Evolutionary conservation across 92 coral and sea anemone genomes (phyloP).

Genomic region (Galaxea fascicularis): DNA sequence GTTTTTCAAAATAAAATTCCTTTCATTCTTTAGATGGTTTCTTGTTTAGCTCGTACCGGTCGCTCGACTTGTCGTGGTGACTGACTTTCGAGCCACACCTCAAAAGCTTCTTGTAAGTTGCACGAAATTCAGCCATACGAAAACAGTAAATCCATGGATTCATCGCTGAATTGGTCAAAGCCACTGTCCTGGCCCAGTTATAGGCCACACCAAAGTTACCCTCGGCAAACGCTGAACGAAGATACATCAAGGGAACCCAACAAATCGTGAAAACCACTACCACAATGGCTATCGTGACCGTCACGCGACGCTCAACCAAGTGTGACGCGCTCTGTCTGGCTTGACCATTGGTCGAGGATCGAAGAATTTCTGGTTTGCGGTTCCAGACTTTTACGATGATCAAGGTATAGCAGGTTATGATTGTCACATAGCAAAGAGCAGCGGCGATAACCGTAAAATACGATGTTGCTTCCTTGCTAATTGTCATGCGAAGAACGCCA

Average conservation of each 20-base stretch:
- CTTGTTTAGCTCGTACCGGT: constrained; percentile 35
- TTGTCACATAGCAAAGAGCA: constrained; percentile 71
- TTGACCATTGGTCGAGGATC: constrained; percentile 25
- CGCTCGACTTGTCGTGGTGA: constrained; percentile 41
- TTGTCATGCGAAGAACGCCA: constrained; percentile 66
- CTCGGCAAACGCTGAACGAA: constrained; percentile 67
- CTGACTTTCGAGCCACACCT: constrained; percentile 67
- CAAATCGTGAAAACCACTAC: constrained; percentile 69
- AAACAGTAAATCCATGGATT: constrained; percentile 89
- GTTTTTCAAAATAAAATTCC: not conserved
- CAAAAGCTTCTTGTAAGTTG: constrained; percentile 68
- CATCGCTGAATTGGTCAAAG: constrained; percentile 80
- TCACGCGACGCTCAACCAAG: constrained; percentile 83
- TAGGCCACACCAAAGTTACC: constrained; percentile 70
- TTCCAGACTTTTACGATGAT: constrained; percentile 77
- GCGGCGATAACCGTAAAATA: constrained; percentile 70
- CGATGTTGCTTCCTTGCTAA: constrained; percentile 66
- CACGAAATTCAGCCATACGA: constrained; percentile 81
- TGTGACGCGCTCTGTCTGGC: constrained; percentile 29
- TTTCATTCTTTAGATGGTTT: constrained; percentile 38
- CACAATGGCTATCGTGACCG: constrained; percentile 83
- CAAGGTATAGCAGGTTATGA: constrained; percentile 67
- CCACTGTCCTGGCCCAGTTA: constrained; percentile 89
- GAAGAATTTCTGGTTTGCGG: constrained; percentile 53
- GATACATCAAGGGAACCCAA: constrained; percentile 78